Base-by-base conservation (phyloP, 2,113 vertebrate genomes). In the Pungitius pungitius region DNA sequence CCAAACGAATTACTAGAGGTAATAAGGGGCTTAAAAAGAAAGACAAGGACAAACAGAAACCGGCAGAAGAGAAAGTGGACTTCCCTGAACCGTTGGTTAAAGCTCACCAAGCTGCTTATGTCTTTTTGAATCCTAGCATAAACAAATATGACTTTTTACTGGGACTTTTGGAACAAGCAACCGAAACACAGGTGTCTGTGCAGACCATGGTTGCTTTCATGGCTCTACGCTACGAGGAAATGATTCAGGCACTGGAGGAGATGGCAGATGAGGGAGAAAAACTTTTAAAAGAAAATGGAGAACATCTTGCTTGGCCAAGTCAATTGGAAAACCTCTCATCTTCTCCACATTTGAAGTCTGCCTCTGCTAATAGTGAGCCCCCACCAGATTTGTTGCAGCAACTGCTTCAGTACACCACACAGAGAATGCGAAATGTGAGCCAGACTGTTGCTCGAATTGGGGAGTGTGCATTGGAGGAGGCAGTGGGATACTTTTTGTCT, bases 381-480 rank as follows among this genome's bases (percentile, higher is more conserved):
- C 93, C 90, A 45, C 97, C 98, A 0, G 96, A 97, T 79, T 94
- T 99, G 81, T 78, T 99, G 74, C 96, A 97, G 45, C 96, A 99
- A 85, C 93, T 99, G 3, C 94, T 99, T 64, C 96, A 96, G 81
- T 97, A 98, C 84, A 99, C 96, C 0, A 93, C 96, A 47, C 94
- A 95, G 87, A 95, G 95, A 91, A 96, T 99, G 94, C 92, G 91
- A 74, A 63, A 78, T 33, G 90, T 98, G 67, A 93, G 93, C 1
- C 86, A 92, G 47, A 93, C 90, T 0, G 92, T 96, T 75, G 86
- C 95, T 45, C 87, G 91, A 3, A 85, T 97, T 73, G 95, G 95
- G 0, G 91, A 96, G 17, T 80, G 86, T 0, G 93, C 94, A 62
- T 93, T 99, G 60, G 93, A 96, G 62, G 94, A 96, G 47, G 93